These are phyloP conservation scores for Aphelocoma californica DNA, from an alignment of 2,797 vertebrate genomes.

Conservation along the genomic window DNA sequence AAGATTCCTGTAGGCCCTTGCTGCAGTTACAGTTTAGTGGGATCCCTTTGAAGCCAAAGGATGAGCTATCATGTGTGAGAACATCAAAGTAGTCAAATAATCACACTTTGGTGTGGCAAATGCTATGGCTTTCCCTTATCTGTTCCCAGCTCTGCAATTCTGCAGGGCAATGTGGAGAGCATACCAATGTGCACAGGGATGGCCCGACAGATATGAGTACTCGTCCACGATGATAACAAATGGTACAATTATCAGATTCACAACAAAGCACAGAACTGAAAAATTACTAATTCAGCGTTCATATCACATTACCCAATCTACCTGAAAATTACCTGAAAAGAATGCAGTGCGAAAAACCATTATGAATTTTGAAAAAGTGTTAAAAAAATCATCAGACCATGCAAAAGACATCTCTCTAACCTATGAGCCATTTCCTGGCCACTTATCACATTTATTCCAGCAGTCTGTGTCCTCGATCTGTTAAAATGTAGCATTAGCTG, in stretches of 20 bases:
- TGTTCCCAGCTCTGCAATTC: neutral
- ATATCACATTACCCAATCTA: neutral
- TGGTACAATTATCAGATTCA: neutral
- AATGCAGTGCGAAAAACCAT: neutral
- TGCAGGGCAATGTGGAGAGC: neutral
- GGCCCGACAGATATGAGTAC: accelerated
- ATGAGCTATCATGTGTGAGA: neutral
- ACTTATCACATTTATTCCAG: slow-evolving; percentile 1
- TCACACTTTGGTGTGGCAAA: neutral
- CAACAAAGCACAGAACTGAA: neutral
- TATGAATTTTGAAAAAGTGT: neutral
- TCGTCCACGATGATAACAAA: neutral
- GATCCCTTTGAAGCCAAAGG: slow-evolving; percentile 28
- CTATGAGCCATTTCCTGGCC: neutral
- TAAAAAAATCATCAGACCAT: neutral
- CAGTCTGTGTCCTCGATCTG: neutral
- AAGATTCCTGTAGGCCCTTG: neutral
- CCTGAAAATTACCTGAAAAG: neutral
- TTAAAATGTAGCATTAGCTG: neutral
- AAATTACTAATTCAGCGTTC: neutral
- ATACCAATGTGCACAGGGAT: neutral
- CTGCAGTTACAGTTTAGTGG: neutral
- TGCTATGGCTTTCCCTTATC: neutral
- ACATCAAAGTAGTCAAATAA: slow-evolving; percentile 29
- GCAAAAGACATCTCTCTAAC: neutral